Percentiles rank a stretch among this genome's conserved stretches.
phyloP scores from a whole-genome alignment of 2,888 invertebrate species.

The Troides oblongomaculatus region DNA sequence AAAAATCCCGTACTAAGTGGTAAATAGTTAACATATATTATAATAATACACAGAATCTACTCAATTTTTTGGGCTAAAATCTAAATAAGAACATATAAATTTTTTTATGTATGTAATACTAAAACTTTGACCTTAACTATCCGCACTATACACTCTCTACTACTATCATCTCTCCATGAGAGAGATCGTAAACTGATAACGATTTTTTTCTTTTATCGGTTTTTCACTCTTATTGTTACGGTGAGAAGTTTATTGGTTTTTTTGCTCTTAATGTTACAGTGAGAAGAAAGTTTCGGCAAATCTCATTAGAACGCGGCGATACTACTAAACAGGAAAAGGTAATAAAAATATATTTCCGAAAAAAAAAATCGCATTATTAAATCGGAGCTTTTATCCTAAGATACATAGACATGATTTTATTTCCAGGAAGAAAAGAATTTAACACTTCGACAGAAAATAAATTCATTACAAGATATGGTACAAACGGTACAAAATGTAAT shows the following conservation, averaged over 20 bases:
- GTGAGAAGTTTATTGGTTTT: background rate
- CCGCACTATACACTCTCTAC: too few relatives aligned
- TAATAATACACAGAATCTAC: too few relatives aligned
- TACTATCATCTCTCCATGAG: too few relatives aligned
- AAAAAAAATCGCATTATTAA: too few relatives aligned
- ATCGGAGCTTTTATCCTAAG: too few relatives aligned
- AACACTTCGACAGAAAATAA: conserved; percentile 92
- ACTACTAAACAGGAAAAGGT: conserved; percentile 31
- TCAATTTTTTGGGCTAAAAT: too few relatives aligned
- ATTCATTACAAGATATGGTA: conserved; percentile 96
- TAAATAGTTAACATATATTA: background rate
- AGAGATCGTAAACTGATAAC: background rate
- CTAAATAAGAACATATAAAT: too few relatives aligned
- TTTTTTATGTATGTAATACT: too few relatives aligned
- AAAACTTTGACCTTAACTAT: too few relatives aligned
- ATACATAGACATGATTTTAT: conserved; percentile 21
- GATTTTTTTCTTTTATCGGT: too few relatives aligned
- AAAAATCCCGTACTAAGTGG: conserved; percentile 15
- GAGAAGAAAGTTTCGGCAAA: conserved; percentile 28
- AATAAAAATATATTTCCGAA: conserved; percentile 5
- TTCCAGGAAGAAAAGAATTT: conserved; percentile 93
- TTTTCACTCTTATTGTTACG: background rate
- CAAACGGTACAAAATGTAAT: conserved; percentile 96
- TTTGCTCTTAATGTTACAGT: conserved; percentile 23
- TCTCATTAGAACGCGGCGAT: conserved; percentile 14